Base-by-base conservation (phyloP, 2,113 vertebrate genomes). In the Urocitellus parryii region DNA sequence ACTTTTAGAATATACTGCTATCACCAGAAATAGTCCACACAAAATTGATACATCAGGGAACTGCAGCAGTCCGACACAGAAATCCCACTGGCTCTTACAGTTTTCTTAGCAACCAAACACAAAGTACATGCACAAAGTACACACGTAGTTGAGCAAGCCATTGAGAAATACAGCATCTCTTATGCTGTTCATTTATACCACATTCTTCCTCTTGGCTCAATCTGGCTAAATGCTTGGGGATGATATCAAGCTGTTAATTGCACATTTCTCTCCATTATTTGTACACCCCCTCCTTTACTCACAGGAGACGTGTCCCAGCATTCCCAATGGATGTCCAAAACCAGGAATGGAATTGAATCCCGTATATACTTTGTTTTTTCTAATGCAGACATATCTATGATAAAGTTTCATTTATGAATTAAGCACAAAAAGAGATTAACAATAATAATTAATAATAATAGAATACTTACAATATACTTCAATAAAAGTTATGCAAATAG, bases 131-230 rank as follows among this genome's bases (percentile, higher is more conserved):
- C 16, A 10, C 37, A 73, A 16, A 72, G 63, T 37, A 37, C 17
- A 14, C 4, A 32, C 1, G 6, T 17, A 1, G 13, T 24, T 1
- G 8, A 42, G 45, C 53, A 67, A 53, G 39, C 22, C 10, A 12
- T 0, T 2, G 13, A 20, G 24, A 11, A 70, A 32, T 13, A 24
- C 25, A 53, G 34, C 34, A 17, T 10, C 42, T 13, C 22, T 45
- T 37, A 7, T 0, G 3, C 3, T 11, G 42, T 20, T 68, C 22
- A 0, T 29, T 63, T 20, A 42, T 7, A 7, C 27, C 53, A n/a
- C 58, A 37, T 12, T 20, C 56, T 56, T 65, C 51, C 32, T 45
- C 72, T 34, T 63, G 17, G 65, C 42, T 88, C 51, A 79, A 39
- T 61, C n/a, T 86, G 13, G 17, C 87, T 51, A 61, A 42, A 53